Conservation (phyloP, 2,797 vertebrate genomes). For the Acomys russatus region DNA sequence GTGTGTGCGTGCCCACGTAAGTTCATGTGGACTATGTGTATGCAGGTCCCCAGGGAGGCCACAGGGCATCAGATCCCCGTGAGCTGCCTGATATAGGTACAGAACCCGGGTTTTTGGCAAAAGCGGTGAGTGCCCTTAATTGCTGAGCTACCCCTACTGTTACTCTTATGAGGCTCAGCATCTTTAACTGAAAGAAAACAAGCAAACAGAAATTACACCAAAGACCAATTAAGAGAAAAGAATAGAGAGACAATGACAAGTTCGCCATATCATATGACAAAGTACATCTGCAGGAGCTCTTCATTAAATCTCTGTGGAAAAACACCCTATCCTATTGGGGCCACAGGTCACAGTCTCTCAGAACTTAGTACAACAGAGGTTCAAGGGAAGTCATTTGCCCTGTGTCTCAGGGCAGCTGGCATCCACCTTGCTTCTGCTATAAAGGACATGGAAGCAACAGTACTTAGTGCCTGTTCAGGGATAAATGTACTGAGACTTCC, state of each 20-base stretch:
- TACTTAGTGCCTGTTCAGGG: neutral
- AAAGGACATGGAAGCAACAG: neutral
- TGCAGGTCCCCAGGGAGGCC: too few species aligned
- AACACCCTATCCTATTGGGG: neutral
- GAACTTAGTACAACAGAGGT: neutral
- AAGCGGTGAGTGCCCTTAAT: neutral
- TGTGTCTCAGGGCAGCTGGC: neutral
- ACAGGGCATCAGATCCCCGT: neutral
- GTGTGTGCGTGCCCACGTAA: neutral
- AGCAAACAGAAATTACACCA: neutral
- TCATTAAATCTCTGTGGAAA: neutral
- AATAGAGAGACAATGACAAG: neutral
- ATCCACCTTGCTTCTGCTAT: neutral
- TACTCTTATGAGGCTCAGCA: neutral
- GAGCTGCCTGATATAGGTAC: neutral
- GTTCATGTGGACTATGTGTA: neutral
- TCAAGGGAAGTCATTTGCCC: neutral
- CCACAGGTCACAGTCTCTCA: neutral
- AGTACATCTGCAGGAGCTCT: neutral
- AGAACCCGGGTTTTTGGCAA: neutral
- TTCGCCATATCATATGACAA: neutral
- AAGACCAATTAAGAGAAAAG: slow-evolving; percentile 19
- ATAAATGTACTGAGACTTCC: neutral
- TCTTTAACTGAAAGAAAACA: neutral
- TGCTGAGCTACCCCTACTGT: neutral